Evolutionary conservation across 2,113 vertebrate species (phyloP).

Genomic region (Penelope pileata): DNA sequence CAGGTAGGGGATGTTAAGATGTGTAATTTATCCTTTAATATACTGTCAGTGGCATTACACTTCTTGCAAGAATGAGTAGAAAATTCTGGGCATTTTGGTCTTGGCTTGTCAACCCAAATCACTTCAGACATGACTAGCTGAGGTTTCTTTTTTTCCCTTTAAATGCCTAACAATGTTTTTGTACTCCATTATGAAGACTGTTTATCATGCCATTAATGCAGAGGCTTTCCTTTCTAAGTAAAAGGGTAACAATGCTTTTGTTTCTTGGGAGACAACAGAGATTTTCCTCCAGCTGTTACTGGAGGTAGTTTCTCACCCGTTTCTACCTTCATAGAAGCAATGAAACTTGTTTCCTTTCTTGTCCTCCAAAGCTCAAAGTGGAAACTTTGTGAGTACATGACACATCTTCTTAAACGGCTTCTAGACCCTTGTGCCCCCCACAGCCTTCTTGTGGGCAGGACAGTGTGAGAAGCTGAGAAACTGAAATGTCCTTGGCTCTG

Average conservation of each 20-base stretch:
- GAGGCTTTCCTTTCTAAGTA: not conserved
- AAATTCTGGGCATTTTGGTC: not conserved
- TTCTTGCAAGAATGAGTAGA: not conserved
- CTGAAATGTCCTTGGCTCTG: too few relatives aligned
- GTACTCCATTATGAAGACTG: not conserved
- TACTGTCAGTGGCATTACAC: not conserved
- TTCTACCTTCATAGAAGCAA: not conserved
- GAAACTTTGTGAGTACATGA: not conserved
- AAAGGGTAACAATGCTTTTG: not conserved
- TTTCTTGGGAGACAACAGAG: not conserved
- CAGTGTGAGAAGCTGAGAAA: too few relatives aligned
- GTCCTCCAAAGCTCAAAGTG: not conserved
- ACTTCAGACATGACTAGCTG: not conserved
- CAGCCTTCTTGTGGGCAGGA: too few relatives aligned
- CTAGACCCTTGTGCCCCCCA: too few relatives aligned
- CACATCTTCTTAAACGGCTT: too few relatives aligned
- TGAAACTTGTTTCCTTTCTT: not conserved
- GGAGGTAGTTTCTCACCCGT: not conserved
- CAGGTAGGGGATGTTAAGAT: not conserved
- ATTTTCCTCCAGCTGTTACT: not conserved
- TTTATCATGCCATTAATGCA: not conserved
- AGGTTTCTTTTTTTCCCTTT: not conserved
- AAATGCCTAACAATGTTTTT: not conserved
- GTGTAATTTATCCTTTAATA: not conserved
- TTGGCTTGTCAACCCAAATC: not conserved